Evolutionary conservation across 1,140 invertebrate genomes (phyloP), one percentile per base, ranked within the genome.

Genomic region (Drosophila ananassae): DNA sequence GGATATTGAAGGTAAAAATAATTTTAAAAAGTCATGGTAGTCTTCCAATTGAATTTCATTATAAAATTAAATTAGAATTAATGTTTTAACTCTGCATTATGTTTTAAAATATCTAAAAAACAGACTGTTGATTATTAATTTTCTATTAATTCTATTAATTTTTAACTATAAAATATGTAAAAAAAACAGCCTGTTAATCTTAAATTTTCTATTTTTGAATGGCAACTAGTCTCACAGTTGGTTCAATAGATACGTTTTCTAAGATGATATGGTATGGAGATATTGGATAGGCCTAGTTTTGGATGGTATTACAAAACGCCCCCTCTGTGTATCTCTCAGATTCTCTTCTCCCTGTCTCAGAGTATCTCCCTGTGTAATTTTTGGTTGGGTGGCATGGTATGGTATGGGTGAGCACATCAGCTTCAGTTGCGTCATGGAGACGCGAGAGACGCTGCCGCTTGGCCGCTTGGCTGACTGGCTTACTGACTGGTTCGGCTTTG

Each of bases 401-500:
- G 55, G 63, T 57, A 58, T 63, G 60, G 44, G 53, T 82, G 79
- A 77, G 77, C 66, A 41, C 39, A 22, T 59, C 73, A 57, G 51
- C 32, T 37, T 74, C 61, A 71, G 78, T 85, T 85, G 82, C 82
- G 82, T 85, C 82, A 85, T 53, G 56, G 71, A 75, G 25, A 6
- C 25, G 73, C 73, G 72, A 75, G 72, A 74, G 72, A 74, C 59
- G 72, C 46, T 63, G 69, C 59, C 30, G 51, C 44, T 48, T 54
- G 68, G 66, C 48, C 51, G 53, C 50, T 60, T 44, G 32, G 44
- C 61, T 57, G 60, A 44, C 60, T 54, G 47, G 63, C 21, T 48
- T 51, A 62, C 76, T 79, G 74, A 76, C 79, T 91, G 75, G 89
- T 91, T 91, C 81, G 77, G 90, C 89, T 91, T 91, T 91, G 90